Evolutionary conservation across 2,888 invertebrate species (phyloP).

Genomic region (Apoda limacodes): DNA sequence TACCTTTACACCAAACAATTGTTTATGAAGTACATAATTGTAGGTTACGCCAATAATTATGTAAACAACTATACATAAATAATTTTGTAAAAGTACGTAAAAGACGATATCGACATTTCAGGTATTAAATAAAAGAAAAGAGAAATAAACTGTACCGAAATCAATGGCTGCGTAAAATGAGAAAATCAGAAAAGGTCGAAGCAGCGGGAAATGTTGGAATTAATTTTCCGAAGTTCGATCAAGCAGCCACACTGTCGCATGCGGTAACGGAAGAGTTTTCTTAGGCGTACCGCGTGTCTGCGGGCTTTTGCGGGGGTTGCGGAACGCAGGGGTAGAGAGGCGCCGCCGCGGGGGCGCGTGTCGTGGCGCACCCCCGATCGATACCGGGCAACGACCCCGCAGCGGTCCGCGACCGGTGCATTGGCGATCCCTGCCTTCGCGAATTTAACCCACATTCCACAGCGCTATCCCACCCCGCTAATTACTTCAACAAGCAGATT

Average conservation of each 20-base stretch:
- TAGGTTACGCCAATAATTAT: no score
- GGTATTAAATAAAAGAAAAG: no score
- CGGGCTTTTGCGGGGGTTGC: conserved; percentile 22
- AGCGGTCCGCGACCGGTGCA: conserved; percentile 55
- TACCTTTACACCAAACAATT: no score
- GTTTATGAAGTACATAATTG: no score
- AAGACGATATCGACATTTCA: no score
- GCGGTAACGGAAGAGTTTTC: conserved; percentile 50
- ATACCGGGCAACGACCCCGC: conserved; percentile 64
- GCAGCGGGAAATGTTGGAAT: conserved; percentile 5
- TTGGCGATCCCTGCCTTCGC: conserved; percentile 42
- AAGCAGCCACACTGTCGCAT: conserved; percentile 41
- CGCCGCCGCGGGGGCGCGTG: conserved; percentile 47
- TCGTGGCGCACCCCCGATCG: conserved; percentile 53
- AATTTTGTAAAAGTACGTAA: no score
- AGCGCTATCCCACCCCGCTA: conserved; percentile 31
- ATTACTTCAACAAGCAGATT: conserved; percentile 46
- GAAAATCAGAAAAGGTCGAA: no score
- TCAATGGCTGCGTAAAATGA: no score
- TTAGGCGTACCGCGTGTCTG: conserved; percentile 29
- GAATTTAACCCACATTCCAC: conserved; percentile 53
- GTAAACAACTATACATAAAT: no score
- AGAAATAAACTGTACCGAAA: no score
- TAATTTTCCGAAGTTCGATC: conserved; percentile 2
- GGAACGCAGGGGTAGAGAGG: conserved; percentile 27